These are phyloP conservation scores for Corythaeola cristata DNA, from an alignment of 2,113 vertebrate genomes.

Conservation along the genomic window DNA sequence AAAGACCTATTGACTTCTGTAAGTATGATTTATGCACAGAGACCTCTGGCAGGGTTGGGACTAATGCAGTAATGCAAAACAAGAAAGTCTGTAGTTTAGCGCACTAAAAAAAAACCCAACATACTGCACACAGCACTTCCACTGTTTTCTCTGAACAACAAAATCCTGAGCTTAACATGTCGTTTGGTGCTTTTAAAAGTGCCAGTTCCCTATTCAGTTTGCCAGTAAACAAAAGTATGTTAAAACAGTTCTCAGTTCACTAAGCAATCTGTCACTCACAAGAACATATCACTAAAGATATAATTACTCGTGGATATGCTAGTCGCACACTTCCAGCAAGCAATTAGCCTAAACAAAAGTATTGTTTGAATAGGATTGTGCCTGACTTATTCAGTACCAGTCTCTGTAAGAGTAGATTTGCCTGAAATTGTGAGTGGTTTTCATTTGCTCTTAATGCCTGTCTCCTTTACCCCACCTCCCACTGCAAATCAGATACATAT, in stretches of 20 bases:
- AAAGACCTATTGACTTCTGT: neutral
- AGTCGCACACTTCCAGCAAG: neutral
- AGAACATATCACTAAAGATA: neutral
- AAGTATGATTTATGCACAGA: neutral
- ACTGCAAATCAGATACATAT: conserved; percentile 53
- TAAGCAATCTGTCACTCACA: neutral
- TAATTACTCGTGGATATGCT: neutral
- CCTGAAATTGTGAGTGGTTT: conserved; percentile 36
- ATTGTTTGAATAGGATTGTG: conserved; percentile 23
- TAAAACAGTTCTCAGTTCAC: neutral
- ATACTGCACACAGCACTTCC: neutral
- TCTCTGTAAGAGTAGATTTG: neutral
- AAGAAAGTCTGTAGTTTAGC: neutral
- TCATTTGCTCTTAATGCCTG: conserved; percentile 33
- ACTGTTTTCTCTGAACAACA: neutral
- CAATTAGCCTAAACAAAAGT: conserved; percentile 31
- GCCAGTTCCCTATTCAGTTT: neutral
- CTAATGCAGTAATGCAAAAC: neutral
- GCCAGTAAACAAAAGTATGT: neutral
- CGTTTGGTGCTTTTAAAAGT: neutral
- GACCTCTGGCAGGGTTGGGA: neutral
- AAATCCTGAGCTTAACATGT: neutral
- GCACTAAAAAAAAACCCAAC: neutral
- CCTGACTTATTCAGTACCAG: conserved; percentile 2
- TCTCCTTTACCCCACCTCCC: neutral